Base-by-base conservation (phyloP, 2,113 vertebrate species). In the Psittacara wagleri region DNA sequence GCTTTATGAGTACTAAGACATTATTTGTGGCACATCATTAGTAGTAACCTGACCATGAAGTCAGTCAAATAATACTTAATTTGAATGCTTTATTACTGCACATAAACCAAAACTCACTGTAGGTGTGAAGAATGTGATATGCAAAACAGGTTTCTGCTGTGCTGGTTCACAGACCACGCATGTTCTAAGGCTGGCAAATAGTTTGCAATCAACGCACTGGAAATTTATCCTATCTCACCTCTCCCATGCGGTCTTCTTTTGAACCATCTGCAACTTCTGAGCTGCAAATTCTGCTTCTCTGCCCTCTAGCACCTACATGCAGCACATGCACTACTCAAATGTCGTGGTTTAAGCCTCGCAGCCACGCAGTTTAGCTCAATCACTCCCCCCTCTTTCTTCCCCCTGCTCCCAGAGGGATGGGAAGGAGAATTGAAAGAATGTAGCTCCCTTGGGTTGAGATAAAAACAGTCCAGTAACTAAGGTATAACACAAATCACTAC, bases 91-190 rank as follows among this genome's bases (percentile, higher is more conserved):
- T 46, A 3, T 29, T 31, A n/a, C 1, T 69, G 29, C n/a, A 35
- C 46, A 16, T 18, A n/a, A 46, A 23, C 19, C 13, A 54, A 54
- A 68, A 68, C 13, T 16, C 24, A 9, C 46, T 28, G 3, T 2
- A 62, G 46, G 2, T 13, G 29, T 7, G 25, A 41, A 55, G 59
- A 33, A 39, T 5, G 17, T 4, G 15, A 25, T 13, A 51, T 0
- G 1, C 49, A 64, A 18, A 52, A 24, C 33, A 29, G 37, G 28
- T 15, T 3, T 3, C 8, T 4, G 31, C 31, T 37, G 24, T 27
- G 11, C 19, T 39, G 44, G 7, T 28, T 79, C 33, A 19, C 28
- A 39, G 19, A 44, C 17, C 20, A 12, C 0, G 2, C 0, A 2
- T 12, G 17, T 25, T 52, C 52, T 46, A 31, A 59, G 37, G 25